phyloP scores from a whole-genome alignment of 2,888 invertebrate species.

The Paralinhomoeus sp. region DNA sequence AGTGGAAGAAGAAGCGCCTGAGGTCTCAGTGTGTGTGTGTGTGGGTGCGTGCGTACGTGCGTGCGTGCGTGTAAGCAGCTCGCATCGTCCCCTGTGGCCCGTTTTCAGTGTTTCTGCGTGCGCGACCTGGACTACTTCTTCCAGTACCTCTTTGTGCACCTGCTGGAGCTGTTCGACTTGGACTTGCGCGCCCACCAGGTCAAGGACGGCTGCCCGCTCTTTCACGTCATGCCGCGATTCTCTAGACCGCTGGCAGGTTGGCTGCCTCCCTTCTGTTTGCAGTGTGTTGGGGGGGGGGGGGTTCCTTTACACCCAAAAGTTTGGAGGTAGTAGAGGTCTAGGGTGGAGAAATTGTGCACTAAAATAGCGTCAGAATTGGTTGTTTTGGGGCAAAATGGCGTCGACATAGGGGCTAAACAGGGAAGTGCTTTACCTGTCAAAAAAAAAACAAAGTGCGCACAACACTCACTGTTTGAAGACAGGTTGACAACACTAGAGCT shows the following conservation, averaged over 20 bases:
- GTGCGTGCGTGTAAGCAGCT: no score
- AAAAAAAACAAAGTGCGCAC: no score
- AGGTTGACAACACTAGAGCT: no score
- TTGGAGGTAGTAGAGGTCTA: neutral
- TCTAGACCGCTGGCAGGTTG: slow-evolving; percentile 3
- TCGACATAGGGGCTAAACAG: no score
- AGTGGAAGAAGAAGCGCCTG: slow-evolving; percentile 67
- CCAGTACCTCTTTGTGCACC: slow-evolving; percentile 63
- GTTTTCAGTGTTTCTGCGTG: slow-evolving; percentile 54
- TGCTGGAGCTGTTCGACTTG: slow-evolving; percentile 73
- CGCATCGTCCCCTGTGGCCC: neutral
- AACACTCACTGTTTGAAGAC: no score
- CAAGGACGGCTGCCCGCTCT: slow-evolving; percentile 49
- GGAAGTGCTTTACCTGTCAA: no score
- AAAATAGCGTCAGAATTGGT: no score
- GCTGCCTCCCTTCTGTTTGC: no score
- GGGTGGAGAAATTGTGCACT: neutral
- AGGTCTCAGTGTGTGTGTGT: slow-evolving; percentile 10
- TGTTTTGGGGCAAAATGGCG: no score
- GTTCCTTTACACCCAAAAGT: neutral
- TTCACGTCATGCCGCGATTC: slow-evolving; percentile 87
- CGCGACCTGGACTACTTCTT: slow-evolving; percentile 66
- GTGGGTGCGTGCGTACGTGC: neutral
- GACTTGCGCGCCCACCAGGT: slow-evolving; percentile 36
- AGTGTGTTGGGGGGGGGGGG: neutral